A percentile compares a stretch with the other conserved stretches of the same genome.
Evolutionary conservation across 2,888 invertebrate genomes (phyloP).

Genomic region (Chironomus riparius): DNA sequence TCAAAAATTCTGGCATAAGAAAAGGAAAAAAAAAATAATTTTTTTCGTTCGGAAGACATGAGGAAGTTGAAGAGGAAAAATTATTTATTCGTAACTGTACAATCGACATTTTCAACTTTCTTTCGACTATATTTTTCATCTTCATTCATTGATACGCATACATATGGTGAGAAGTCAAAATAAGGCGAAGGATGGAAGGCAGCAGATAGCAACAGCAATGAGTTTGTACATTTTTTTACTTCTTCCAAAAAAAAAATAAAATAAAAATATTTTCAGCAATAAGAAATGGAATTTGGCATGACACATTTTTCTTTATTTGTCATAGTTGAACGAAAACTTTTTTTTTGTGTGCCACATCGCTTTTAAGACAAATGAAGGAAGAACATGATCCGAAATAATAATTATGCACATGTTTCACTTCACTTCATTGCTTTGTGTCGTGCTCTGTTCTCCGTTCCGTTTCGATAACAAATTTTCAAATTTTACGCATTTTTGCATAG

Average conservation of each 20-base stretch:
- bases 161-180: background rate
- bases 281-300: slow-evolving; percentile 16
- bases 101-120: slow-evolving; percentile 26
- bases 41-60: too few relatives aligned
- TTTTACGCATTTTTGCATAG: background rate
- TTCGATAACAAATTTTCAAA: background rate
- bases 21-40: too few relatives aligned
- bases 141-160: too few relatives aligned
- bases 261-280: too few relatives aligned
- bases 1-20: too few relatives aligned
- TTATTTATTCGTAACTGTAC: slow-evolving; percentile 23
- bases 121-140: background rate
- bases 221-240: slow-evolving; percentile 6
- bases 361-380: slow-evolving; percentile 11
- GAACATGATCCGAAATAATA: slow-evolving; percentile 23
- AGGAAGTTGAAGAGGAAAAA: background rate
- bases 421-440: too few relatives aligned
- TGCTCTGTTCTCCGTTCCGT: too few relatives aligned
- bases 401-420: background rate
- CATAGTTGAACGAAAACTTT: background rate
- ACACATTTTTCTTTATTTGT: slow-evolving; percentile 17
- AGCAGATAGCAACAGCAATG: background rate
- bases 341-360: too few relatives aligned
- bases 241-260: too few relatives aligned
- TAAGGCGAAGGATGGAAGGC: background rate